Evolutionary conservation across 1,140 invertebrate species (phyloP).

Genomic region (Goniozus legneri): DNA sequence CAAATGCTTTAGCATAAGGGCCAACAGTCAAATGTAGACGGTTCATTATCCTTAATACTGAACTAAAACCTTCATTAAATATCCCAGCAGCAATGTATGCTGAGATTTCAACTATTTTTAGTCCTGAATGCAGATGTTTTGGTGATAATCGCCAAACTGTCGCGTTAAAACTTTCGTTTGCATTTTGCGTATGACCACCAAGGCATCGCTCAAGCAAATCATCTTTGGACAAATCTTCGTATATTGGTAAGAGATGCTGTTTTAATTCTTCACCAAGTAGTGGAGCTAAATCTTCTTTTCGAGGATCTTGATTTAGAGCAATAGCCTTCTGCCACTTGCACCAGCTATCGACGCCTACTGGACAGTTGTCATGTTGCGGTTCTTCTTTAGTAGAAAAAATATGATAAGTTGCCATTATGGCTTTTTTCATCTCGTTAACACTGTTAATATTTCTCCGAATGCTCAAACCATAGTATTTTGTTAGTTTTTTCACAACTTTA

Average conservation of each 20-base stretch:
- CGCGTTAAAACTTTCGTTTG: slow-evolving; percentile 4
- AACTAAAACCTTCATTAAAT: background rate
- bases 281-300: too few species aligned
- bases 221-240: background rate
- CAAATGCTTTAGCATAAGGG: background rate
- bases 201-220: background rate
- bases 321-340: background rate
- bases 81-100: background rate
- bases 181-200: slow-evolving; percentile 1
- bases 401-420: slow-evolving; percentile 10
- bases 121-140: background rate
- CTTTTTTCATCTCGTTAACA: slow-evolving; percentile 16
- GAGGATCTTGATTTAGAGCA: background rate
- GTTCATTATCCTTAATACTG: slow-evolving; percentile 1
- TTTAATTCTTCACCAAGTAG: background rate
- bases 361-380: background rate
- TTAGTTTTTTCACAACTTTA: slow-evolving; percentile 1
- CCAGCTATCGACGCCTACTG: background rate
- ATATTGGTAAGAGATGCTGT: background rate
- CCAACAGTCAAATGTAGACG: background rate
- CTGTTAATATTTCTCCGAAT: slow-evolving; percentile 15
- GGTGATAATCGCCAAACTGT: background rate
- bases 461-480: slow-evolving; percentile 13
- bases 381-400: background rate
- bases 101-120: background rate